Conservation (phyloP, 2,113 vertebrate species). For the Notechis scutatus region DNA sequence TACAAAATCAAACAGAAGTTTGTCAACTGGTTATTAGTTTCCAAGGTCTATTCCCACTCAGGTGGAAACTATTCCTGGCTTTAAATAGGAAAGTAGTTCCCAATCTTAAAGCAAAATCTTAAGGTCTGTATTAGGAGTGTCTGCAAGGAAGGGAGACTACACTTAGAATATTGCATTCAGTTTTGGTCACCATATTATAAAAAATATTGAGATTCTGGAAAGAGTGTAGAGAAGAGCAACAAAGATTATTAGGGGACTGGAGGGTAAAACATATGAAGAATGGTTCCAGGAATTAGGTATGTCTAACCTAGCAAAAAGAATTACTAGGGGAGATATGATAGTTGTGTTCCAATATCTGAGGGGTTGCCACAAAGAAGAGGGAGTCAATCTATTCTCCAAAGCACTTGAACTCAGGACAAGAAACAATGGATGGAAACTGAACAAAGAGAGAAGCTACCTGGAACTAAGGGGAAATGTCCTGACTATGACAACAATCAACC, state of each 20-base stretch:
- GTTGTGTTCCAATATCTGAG: not conserved
- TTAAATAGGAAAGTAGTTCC: slow-evolving; percentile 53
- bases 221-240: not conserved
- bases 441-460: no score
- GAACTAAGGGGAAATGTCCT: no score
- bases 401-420: no score
- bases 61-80: slow-evolving; percentile 55
- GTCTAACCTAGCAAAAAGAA: not conserved
- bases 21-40: slow-evolving; percentile 66
- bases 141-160: not conserved
- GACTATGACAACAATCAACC: no score
- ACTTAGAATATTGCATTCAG: not conserved
- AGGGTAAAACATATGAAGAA: not conserved
- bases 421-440: no score
- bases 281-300: not conserved
- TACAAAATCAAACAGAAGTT: slow-evolving; percentile 63
- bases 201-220: not conserved
- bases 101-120: slow-evolving; percentile 59
- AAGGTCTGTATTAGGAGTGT: slow-evolving; percentile 49
- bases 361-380: not conserved
- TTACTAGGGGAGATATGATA: not conserved
- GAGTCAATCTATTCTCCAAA: not conserved
- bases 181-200: not conserved
- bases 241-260: not conserved
- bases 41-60: slow-evolving; percentile 43